Base-by-base conservation (phyloP, 2,888 invertebrate species). In the Furcula furcula region DNA sequence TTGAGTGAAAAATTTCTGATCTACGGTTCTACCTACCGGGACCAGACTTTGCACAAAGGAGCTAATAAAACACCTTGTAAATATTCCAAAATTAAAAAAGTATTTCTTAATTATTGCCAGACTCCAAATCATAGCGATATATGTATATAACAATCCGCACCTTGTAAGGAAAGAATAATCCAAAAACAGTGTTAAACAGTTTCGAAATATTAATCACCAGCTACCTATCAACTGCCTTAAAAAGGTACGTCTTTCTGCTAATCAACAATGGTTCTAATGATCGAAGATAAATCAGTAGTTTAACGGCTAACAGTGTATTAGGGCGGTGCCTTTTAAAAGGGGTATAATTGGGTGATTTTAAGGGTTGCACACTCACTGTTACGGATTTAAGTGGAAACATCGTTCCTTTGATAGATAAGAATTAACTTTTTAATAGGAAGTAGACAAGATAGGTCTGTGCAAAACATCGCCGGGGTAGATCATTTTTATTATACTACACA, bases 301-400 rank as follows among this genome's bases (percentile, higher is more conserved):
- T 61, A 77, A 61, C 55, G 63, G 68, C 69, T 82, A 83, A 82
- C 80, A 71, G 76, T 69, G 45, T 68, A 67, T 66, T 50, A 54
- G 73, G 79, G 78, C 76, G 80, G 79, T 65, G 49, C 65, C 68
- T 68, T 68, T 71, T 78, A 72, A 80, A 77, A 76, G 72, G 81
- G 79, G 73, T 77, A 76, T 81, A 82, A 83, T 84, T 85, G 77
- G 82, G 68, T 76, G 67, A 72, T 77, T 73, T 72, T 76, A 71
- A 75, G 81, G 85, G 78, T 44, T 80, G 84, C 84, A 75, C 42
- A 65, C 78, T 85, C 85, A 85, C 69, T 66, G 49, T 63, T 55
- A 39, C 47, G 45, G 47, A 36, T 56, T 83, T 84, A 82, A 81
- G 75, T 68, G 49, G 60, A 53, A 66, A 71, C 30, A 33, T 14